Evolutionary conservation across 2,888 invertebrate species (phyloP), one percentile per base, ranked within the genome.

Genomic region (Phortica okadai): DNA sequence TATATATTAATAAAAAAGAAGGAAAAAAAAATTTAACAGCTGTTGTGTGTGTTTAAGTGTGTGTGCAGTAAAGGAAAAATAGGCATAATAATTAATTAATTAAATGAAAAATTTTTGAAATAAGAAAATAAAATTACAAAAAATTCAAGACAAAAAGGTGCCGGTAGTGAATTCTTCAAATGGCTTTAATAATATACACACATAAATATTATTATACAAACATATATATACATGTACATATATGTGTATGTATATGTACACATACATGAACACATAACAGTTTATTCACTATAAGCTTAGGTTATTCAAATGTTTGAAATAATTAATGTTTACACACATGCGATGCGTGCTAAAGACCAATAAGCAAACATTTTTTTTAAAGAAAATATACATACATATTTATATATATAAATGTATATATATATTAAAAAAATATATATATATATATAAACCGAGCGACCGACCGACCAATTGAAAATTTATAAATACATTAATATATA

Each of bases 101-200:
- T 7, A 25, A 62, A 50, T 25, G 50, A 70, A 50, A 42, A n/a
- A 67, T 44, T 16, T 67, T n/a, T 42, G 0, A 62, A 41, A 41
- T 11, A 41, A 33, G 6, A 66, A 41, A 44, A 66, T 42, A 41
- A 7, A 67, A 11, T n/a, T 44, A 44, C 6, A 41, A 44, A 67
- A 67, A 44, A 8, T 42, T 67, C 25, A 70, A 72, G 21, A 70
- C 50, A 72, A 33, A 77, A 70, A 74, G 84, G 88, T 88, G 87
- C 87, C 85, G 83, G 84, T 85, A 86, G 85, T 87, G 86, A 86
- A 88, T 86, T 88, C 89, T 88, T 86, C 87, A 85, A 82, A 86
- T 88, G 86, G 86, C 86, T 86, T 86, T 86, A 86, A 86, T 82
- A 88, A 82, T 86, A 81, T 86, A 84, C 82, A 83, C 81, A 84